Percentiles rank a stretch among this genome's conserved stretches.
phyloP scores from a whole-genome alignment of 2,888 invertebrate species.

The Synanthedon formicaeformis region DNA sequence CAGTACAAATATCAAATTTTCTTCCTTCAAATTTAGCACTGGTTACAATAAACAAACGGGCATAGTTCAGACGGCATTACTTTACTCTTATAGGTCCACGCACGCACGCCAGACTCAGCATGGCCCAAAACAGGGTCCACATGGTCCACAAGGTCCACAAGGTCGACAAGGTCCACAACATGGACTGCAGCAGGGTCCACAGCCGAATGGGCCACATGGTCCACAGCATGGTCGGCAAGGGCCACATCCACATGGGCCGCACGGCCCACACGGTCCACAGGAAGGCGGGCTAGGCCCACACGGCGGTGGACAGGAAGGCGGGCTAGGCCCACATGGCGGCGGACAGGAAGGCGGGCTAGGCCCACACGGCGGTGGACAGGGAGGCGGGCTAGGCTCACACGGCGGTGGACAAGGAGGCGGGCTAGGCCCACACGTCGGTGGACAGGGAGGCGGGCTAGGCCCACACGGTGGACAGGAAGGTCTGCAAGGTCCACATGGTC shows the following conservation, averaged over 20 bases:
- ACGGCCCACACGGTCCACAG: slow-evolving; percentile 11
- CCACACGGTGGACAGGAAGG: slow-evolving; percentile 9
- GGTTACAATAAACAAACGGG: too few species aligned
- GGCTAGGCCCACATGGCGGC: slow-evolving; percentile 7
- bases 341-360: too few species aligned
- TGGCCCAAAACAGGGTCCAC: slow-evolving; percentile 4
- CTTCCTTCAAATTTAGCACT: neutral
- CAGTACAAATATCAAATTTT: neutral
- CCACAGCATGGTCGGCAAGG: slow-evolving; percentile 11
- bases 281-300: neutral
- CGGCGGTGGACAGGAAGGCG: neutral
- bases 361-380: too few species aligned
- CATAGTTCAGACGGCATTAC: neutral
- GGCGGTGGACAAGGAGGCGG: too few species aligned
- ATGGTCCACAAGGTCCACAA: slow-evolving; percentile 10
- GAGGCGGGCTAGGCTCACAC: slow-evolving; percentile 15
- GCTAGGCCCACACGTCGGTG: too few species aligned
- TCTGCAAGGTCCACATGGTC: slow-evolving; percentile 12
- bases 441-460: slow-evolving; percentile 10
- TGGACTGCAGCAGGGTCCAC: slow-evolving; percentile 11
- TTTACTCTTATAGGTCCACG: too few species aligned
- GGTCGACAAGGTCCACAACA: slow-evolving; percentile 11
- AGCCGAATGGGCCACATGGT: slow-evolving; percentile 8
- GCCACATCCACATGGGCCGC: slow-evolving; percentile 7
- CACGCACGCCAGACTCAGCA: neutral